Evolutionary conservation across 2,797 vertebrate genomes (phyloP).

Genomic region (Antrozous pallidus): DNA sequence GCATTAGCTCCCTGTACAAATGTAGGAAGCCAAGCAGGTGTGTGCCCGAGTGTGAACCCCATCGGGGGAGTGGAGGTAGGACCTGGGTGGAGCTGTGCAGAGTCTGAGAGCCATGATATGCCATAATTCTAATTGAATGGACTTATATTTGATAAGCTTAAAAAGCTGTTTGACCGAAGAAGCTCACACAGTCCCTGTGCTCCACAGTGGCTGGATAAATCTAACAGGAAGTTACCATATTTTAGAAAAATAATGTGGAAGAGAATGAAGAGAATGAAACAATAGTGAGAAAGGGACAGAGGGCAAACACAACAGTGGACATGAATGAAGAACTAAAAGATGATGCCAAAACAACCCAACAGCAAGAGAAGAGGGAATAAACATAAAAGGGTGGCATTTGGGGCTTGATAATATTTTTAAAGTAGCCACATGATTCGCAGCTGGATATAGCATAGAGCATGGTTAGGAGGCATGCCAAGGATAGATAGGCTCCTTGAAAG

Average conservation of each 20-base stretch:
- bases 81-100: neutral
- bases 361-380: too few relatives aligned
- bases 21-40: neutral
- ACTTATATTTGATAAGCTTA: neutral
- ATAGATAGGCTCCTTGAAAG: neutral
- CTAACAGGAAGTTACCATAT: neutral
- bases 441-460: rapidly evolving
- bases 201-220: neutral
- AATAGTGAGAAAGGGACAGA: neutral
- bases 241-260: neutral
- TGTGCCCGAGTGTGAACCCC: neutral
- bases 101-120: neutral
- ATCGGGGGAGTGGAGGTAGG: neutral
- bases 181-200: too few relatives aligned
- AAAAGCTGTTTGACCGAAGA: neutral
- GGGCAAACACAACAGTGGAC: neutral
- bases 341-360: neutral
- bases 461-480: neutral
- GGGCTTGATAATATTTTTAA: neutral
- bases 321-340: neutral
- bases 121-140: neutral
- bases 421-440: rapidly evolving
- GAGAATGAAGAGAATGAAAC: neutral
- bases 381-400: neutral
- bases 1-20: neutral